Percentiles rank a stretch among this genome's conserved stretches.
Evolutionary conservation across 2,888 invertebrate genomes (phyloP).

Genomic region (Sycophila texana): DNA sequence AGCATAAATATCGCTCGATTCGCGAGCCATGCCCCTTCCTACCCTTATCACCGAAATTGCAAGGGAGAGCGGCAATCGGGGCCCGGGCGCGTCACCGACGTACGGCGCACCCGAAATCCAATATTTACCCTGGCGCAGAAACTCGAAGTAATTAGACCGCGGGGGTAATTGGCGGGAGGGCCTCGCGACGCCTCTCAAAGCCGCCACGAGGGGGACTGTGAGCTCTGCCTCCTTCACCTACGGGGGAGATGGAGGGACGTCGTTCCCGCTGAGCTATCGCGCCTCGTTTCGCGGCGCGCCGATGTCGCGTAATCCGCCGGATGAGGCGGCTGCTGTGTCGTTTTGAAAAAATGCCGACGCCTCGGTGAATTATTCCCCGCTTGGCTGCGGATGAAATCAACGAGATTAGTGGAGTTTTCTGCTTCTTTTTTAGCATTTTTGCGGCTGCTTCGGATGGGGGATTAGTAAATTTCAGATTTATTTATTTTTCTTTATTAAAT

Average conservation of each 20-base stretch:
- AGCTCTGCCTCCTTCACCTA: neutral
- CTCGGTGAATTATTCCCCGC: too few relatives aligned
- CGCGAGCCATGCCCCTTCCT: neutral
- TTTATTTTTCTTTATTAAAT: too few relatives aligned
- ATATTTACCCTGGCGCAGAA: slow-evolving; percentile 66
- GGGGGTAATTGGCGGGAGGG: slow-evolving; percentile 57
- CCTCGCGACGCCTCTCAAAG: neutral
- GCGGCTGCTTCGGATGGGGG: too few relatives aligned
- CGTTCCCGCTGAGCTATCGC: too few relatives aligned
- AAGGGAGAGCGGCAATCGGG: slow-evolving; percentile 24
- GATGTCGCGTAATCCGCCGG: too few relatives aligned
- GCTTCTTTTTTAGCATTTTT: too few relatives aligned
- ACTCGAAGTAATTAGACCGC: slow-evolving; percentile 66
- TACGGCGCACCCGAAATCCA: slow-evolving; percentile 62
- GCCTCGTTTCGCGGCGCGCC: too few relatives aligned
- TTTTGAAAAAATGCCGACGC: too few relatives aligned
- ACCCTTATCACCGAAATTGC: neutral
- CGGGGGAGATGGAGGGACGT: neutral
- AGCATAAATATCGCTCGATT: slow-evolving; percentile 40
- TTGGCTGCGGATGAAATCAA: too few relatives aligned
- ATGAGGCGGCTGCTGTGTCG: too few relatives aligned
- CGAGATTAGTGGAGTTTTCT: too few relatives aligned
- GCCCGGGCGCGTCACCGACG: neutral
- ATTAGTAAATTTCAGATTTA: too few relatives aligned
- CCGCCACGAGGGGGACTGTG: neutral